Percentiles rank a stretch among this genome's conserved stretches.
phyloP scores from a whole-genome alignment of 2,888 invertebrate species.

The Hermaeophaga mercurialis region DNA sequence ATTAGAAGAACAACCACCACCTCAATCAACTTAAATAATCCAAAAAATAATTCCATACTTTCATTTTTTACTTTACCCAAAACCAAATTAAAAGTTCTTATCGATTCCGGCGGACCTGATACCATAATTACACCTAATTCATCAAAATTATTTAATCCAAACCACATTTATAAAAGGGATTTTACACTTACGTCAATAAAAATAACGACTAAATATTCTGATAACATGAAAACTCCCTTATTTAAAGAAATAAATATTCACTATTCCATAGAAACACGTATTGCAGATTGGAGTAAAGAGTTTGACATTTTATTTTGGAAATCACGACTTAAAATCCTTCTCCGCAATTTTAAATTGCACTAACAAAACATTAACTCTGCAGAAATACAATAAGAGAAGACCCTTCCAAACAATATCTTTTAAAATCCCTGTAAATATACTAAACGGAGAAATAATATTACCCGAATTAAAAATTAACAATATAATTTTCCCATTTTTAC shows the following conservation, averaged over 20 bases:
- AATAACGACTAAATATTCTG: not conserved
- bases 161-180: not conserved
- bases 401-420: not conserved
- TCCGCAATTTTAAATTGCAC: not conserved
- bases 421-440: not conserved
- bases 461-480: slow-evolving; percentile 3
- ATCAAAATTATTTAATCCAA: not conserved
- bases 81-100: slow-evolving; percentile 2
- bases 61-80: not conserved
- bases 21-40: too few species aligned
- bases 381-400: not conserved
- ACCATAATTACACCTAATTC: not conserved
- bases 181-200: slow-evolving; percentile 5
- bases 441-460: not conserved
- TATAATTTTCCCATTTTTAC: not conserved
- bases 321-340: not conserved
- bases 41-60: not conserved
- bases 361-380: not conserved
- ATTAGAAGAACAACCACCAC: too few species aligned
- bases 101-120: slow-evolving; percentile 1
- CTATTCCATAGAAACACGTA: not conserved
- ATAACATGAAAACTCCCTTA: not conserved
- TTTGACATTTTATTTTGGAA: slow-evolving; percentile 3
- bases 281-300: slow-evolving; percentile 3
- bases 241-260: not conserved